Evolutionary conservation across 2,888 invertebrate species (phyloP).

Genomic region (Punctoribates punctum): DNA sequence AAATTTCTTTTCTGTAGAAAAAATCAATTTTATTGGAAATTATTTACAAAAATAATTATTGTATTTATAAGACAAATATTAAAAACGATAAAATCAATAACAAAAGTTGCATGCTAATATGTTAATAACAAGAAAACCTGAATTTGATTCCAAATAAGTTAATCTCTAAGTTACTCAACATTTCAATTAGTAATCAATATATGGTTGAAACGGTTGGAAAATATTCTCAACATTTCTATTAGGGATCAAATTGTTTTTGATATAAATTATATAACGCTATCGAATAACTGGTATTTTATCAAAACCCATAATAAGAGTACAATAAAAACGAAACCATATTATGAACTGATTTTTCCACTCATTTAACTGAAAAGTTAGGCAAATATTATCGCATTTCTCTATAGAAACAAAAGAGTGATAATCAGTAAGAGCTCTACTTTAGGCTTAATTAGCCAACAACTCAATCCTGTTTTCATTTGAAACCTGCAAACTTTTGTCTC

Average conservation of each 20-base stretch:
- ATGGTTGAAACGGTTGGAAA: background rate
- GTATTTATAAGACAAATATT: too few species aligned
- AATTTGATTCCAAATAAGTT: too few species aligned
- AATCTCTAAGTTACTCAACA: too few species aligned
- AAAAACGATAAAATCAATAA: too few species aligned
- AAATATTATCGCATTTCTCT: slow-evolving; percentile 17
- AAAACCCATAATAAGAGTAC: background rate
- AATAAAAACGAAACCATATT: slow-evolving; percentile 2
- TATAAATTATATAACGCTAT: background rate
- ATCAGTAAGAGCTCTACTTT: background rate
- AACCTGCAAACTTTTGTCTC: background rate
- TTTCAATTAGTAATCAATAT: background rate
- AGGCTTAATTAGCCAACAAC: background rate
- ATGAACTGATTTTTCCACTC: background rate
- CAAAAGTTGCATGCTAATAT: too few species aligned
- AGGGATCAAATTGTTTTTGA: background rate
- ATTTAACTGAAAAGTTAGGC: background rate
- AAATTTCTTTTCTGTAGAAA: too few species aligned
- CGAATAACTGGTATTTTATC: background rate
- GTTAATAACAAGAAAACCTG: too few species aligned
- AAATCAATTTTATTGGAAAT: too few species aligned
- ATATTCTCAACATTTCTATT: background rate
- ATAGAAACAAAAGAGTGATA: slow-evolving; percentile 2
- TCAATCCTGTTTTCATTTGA: background rate
- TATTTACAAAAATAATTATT: too few species aligned